phyloP scores from a whole-genome alignment of 2,113 vertebrate genomes.

The Petaurus breviceps region DNA sequence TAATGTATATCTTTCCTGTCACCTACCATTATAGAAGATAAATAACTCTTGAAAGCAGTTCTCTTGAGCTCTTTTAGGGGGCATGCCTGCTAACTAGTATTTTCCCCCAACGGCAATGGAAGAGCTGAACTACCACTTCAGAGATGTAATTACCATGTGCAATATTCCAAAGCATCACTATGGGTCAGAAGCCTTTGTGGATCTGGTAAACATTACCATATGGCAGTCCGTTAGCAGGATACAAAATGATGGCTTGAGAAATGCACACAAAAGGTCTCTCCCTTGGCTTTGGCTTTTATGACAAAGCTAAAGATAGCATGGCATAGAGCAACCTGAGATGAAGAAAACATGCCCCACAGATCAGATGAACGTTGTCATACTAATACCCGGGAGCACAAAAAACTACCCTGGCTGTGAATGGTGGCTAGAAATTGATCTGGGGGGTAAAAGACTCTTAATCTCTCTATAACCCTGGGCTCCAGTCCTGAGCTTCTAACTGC shows the following conservation, averaged over 20 bases:
- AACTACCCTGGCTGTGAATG: background rate
- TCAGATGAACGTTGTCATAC: background rate
- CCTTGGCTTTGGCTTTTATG: constrained; percentile 21
- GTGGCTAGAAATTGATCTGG: background rate
- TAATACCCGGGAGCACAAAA: background rate
- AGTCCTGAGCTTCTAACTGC: background rate
- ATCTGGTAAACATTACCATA: constrained; percentile 75
- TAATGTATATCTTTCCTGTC: background rate
- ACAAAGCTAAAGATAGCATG: constrained; percentile 19
- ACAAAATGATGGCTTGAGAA: constrained; percentile 62
- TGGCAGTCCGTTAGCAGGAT: constrained; percentile 68
- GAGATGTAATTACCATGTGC: constrained; percentile 76
- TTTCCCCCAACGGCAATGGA: constrained; percentile 65
- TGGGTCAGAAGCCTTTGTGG: constrained; percentile 65
- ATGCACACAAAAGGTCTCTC: constrained; percentile 49
- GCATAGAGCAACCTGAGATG: constrained; percentile 14
- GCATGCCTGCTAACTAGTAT: constrained; percentile 63
- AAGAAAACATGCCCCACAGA: constrained; percentile 37
- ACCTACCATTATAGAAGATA: constrained; percentile 34
- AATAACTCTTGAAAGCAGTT: constrained; percentile 63
- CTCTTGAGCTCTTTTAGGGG: constrained; percentile 56
- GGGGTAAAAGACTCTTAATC: background rate
- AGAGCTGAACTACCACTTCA: constrained; percentile 78
- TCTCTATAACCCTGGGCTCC: background rate
- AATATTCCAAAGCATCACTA: constrained; percentile 71